Base-by-base conservation (phyloP, 2,888 invertebrate genomes). In the Protodeltote pygarga region DNA sequence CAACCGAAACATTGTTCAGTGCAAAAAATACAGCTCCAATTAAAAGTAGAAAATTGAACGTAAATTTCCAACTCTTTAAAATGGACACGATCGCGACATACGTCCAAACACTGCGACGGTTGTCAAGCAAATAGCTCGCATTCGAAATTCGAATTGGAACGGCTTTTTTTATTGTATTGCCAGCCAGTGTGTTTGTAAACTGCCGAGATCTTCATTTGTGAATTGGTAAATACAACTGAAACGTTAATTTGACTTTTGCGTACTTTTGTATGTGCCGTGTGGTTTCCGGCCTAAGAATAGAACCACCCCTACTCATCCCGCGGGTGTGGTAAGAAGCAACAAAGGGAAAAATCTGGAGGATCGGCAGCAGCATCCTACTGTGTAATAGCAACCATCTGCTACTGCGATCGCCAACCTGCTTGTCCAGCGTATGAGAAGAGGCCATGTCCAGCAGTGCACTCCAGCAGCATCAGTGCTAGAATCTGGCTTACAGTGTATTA, bases 61-160 rank as follows among this genome's bases (percentile, higher is more conserved):
- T 23, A 24, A 42, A 37, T 27, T 44, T 40, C 16, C 21, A 13
- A 52, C 47, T 28, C 44, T 42, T 58, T 24, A 31, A 48, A 48
- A 45, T 16, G 40, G 13, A 35, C 25, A 20, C 39, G 35, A 47
- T 44, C 42, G 21, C 42, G 35, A 50, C 39, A 66, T 51, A 60
- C 70, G 68, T 65, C 62, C 65, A 57, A 61, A 64, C 54, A 65
- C 39, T 38, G 46, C 40, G 62, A 58, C 62, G 49, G 68, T 65
- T 70, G 54, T 49, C 59, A 59, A 41, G 52, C 62, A 62, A 72
- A 71, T 64, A 65, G 48, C 51, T 32, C 37, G 55, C 33, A 33
- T 72, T 70, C 61, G 54, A 65, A 70, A 51, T 70, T 65, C 62
- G 57, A 72, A 71, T 46, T 23, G 57, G 45, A 55, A 39, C 21